A percentile compares a stretch with the other conserved stretches of the same genome.
Evolutionary conservation across 1,140 invertebrate genomes (phyloP).

Genomic region (Dryas iulia): DNA sequence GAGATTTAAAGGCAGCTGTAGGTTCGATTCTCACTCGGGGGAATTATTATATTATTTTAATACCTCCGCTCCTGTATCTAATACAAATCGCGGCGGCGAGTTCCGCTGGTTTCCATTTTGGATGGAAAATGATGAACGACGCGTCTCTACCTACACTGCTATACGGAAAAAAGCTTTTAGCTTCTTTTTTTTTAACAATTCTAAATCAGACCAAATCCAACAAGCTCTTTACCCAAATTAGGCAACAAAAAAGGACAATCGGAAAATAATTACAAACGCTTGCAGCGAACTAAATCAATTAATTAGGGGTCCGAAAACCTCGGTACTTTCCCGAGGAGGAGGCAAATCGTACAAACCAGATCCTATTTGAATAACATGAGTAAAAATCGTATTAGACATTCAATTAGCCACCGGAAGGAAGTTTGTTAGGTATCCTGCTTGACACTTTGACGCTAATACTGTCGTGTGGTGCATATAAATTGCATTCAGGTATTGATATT

Average conservation of each 20-base stretch:
- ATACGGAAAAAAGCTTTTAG: background rate
- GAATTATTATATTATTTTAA: too few species aligned
- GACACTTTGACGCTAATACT: constrained; percentile 32
- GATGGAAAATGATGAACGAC: too few species aligned
- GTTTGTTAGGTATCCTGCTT: constrained; percentile 35
- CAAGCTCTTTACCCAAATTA: background rate
- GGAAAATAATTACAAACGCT: constrained; percentile 13
- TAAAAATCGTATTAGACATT: constrained; percentile 59
- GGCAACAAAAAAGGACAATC: background rate
- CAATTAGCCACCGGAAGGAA: constrained; percentile 56
- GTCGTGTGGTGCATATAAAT: constrained; percentile 24
- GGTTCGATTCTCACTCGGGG: too few species aligned
- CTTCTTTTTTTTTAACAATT: too few species aligned
- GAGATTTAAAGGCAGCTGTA: too few species aligned
- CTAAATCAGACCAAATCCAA: background rate
- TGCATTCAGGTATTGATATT: constrained; percentile 20
- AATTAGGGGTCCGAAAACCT: constrained; percentile 18
- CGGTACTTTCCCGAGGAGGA: constrained; percentile 25
- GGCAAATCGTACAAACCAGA: constrained; percentile 34
- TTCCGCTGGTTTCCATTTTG: too few species aligned
- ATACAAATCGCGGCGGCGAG: too few species aligned
- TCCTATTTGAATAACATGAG: constrained; percentile 60
- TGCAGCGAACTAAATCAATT: constrained; percentile 22
- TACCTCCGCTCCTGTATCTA: too few species aligned
- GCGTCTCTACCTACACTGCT: too few species aligned